These are phyloP conservation scores for Gasterosteus aculeatus DNA, from an alignment of 2,113 vertebrate genomes.

Conservation along the genomic window DNA sequence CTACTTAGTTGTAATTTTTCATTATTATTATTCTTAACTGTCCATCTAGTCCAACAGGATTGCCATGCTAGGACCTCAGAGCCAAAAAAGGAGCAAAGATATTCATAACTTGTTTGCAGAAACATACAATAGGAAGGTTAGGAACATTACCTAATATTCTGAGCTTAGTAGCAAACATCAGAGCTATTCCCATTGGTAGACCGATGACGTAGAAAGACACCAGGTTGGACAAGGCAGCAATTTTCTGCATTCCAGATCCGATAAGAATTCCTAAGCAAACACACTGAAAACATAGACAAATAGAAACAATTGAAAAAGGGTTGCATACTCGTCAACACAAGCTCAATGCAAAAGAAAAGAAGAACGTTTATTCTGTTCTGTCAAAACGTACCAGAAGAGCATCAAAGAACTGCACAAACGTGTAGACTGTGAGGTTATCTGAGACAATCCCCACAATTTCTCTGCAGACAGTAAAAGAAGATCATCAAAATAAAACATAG, in stretches of 20 bases:
- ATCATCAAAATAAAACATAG: constrained; percentile 15
- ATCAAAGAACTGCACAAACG: constrained; percentile 79
- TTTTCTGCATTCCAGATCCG: constrained; percentile 88
- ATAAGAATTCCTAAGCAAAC: constrained; percentile 84
- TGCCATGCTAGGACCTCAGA: background rate
- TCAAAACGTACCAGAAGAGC: constrained; percentile 71
- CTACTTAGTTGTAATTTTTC: background rate
- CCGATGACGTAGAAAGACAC: constrained; percentile 83
- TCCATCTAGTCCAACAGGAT: background rate
- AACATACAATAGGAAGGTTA: background rate
- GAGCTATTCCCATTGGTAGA: constrained; percentile 81
- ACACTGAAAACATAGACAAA: constrained; percentile 73
- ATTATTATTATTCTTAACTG: background rate
- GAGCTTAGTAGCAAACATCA: constrained; percentile 85
- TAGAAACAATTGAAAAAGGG: constrained; percentile 4
- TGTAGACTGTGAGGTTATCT: constrained; percentile 61
- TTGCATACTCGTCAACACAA: background rate
- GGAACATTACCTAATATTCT: constrained; percentile 82
- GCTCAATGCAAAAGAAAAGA: constrained; percentile 1
- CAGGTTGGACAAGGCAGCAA: constrained; percentile 85
- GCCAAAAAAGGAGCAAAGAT: no score
- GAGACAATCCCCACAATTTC: constrained; percentile 73
- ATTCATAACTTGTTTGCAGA: background rate
- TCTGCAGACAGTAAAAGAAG: constrained; percentile 57
- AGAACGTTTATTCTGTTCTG: background rate